Conservation (phyloP, 2,113 vertebrate species). For the Callipepla squamata region DNA sequence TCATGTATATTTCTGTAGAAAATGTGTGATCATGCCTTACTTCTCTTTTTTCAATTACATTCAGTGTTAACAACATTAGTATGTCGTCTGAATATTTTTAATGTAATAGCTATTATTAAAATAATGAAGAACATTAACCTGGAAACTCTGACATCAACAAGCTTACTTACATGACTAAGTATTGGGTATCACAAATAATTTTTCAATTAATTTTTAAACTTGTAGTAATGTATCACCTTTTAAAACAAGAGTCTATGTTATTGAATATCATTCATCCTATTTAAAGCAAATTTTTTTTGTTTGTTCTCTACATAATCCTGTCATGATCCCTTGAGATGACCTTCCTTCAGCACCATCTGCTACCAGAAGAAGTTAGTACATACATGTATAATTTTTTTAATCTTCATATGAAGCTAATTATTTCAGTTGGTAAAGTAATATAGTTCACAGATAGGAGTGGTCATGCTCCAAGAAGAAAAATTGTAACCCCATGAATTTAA, state of each 20-base stretch:
- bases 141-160: neutral
- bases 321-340: slow-evolving; percentile 53
- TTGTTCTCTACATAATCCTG: slow-evolving; percentile 31
- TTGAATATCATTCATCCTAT: neutral
- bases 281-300: slow-evolving; percentile 32
- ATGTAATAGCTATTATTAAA: neutral
- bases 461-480: neutral
- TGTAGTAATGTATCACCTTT: neutral
- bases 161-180: neutral
- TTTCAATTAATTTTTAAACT: slow-evolving; percentile 5
- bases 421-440: slow-evolving; percentile 18
- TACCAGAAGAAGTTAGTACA: slow-evolving; percentile 49
- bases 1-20: neutral
- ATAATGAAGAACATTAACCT: neutral
- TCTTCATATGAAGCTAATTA: neutral
- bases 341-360: slow-evolving; percentile 59
- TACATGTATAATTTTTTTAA: slow-evolving; percentile 36
- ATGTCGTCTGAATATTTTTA: neutral
- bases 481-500: neutral
- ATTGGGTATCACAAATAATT: neutral
- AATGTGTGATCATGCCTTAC: neutral
- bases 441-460: neutral
- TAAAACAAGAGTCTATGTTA: neutral
- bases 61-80: neutral
- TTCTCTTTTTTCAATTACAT: neutral